Evolutionary conservation across 2,888 invertebrate species (phyloP), one percentile per base, ranked within the genome.

Genomic region (Erebia aethiops): DNA sequence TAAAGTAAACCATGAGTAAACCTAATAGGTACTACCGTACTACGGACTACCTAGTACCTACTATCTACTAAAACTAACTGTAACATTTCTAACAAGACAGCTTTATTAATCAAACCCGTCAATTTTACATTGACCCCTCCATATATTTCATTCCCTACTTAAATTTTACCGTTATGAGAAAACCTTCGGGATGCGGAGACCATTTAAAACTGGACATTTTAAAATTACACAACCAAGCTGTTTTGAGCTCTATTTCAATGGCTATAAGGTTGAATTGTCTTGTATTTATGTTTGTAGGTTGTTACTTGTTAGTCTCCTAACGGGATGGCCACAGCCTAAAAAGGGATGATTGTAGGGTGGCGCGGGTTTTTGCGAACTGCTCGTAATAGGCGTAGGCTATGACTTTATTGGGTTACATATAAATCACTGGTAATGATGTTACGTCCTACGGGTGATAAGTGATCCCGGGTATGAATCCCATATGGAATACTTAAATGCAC

Each of bases 261-360:
- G 1, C 2, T 0, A 49, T 62, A 62, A 49, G 49, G 10, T 14
- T 10, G 62, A 18, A 49, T 49, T 13, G 49, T 21, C 56, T 56
- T 4, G 43, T 35, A 58, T 21, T 8, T 60, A 51, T 13, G 11
- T 77, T 79, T 73, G 65, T 75, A 69, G 70, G 70, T 61, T 71
- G 70, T 72, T 49, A 71, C 76, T 65, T 70, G 69, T 71, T 63
- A 72, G 76, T 64, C 69, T 72, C 69, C 68, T 86, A 87, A 87
- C 87, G 87, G 87, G 80, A 81, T 72, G 70, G 71, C 43, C 54
- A 56, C 54, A 52, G 68, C 85, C 85, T 82, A 81, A 84, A 86
- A 87, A 84, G 84, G 87, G 82, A 79, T 77, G 82, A 80, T 80
- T 78, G 79, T 80, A 80, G 81, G 56, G 56, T 57, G 14, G 56